Conservation (phyloP, 2,888 invertebrate species). For the Chloroclysta siterata region DNA sequence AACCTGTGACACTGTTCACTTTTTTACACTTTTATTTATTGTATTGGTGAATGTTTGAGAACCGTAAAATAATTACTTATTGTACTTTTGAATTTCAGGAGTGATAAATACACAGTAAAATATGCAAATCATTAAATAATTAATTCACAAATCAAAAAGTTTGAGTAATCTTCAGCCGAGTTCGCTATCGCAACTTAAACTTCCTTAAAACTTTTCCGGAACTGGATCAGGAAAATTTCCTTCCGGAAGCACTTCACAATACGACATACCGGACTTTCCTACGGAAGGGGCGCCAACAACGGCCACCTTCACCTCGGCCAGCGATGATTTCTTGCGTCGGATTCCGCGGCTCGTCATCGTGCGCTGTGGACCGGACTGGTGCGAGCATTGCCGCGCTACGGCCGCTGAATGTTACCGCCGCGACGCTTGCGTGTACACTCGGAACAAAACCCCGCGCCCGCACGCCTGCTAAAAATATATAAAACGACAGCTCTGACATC, state of each 20-base stretch:
- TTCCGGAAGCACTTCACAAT: slow-evolving; percentile 18
- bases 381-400: slow-evolving; percentile 46
- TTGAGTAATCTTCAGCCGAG: background rate
- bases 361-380: slow-evolving; percentile 35
- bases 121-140: background rate
- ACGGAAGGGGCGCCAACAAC: slow-evolving; percentile 95
- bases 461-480: slow-evolving; percentile 74
- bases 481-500: slow-evolving; percentile 79
- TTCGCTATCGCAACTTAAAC: slow-evolving; percentile 3
- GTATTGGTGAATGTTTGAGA: too few species aligned
- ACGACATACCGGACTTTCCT: slow-evolving; percentile 94
- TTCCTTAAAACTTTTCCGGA: slow-evolving; percentile 13
- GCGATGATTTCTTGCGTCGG: slow-evolving; percentile 94
- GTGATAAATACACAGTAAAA: background rate
- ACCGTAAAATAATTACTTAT: too few species aligned
- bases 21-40: too few species aligned
- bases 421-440: slow-evolving; percentile 59
- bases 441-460: slow-evolving; percentile 64
- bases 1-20: too few species aligned
- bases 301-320: slow-evolving; percentile 95
- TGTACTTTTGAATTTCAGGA: background rate
- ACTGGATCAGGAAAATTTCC: slow-evolving; percentile 4
- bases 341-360: slow-evolving; percentile 92
- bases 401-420: slow-evolving; percentile 55
- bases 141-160: background rate